Conservation (phyloP, 2,797 vertebrate genomes). For the Toxotes lorentzi region DNA sequence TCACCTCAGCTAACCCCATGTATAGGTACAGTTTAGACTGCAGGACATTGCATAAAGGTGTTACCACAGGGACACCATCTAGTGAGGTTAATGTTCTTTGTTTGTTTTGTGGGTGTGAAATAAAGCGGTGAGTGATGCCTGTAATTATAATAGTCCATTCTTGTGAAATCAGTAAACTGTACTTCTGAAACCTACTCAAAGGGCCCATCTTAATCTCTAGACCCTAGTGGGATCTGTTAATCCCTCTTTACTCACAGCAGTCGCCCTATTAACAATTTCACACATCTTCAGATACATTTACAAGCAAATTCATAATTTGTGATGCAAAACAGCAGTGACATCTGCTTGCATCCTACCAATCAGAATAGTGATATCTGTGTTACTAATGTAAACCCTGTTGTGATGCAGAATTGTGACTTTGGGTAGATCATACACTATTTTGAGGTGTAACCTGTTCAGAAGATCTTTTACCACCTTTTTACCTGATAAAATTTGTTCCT, state of each 20-base stretch:
- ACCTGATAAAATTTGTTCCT: constrained; percentile 1
- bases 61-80: not conserved
- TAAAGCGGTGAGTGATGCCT: constrained; percentile 33
- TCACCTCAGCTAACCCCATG: constrained; percentile 30
- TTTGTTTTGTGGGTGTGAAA: constrained; percentile 38
- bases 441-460: constrained; percentile 45
- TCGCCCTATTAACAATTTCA: constrained; percentile 28
- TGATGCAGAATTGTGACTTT: constrained; percentile 69
- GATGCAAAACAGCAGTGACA: constrained; percentile 59
- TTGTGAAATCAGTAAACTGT: constrained; percentile 43
- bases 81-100: constrained; percentile 34
- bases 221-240: not conserved
- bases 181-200: constrained; percentile 18
- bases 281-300: constrained; percentile 32
- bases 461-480: constrained; percentile 27
- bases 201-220: constrained; percentile 3
- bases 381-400: constrained; percentile 70
- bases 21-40: constrained; percentile 17
- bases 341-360: constrained; percentile 64
- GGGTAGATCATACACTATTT: constrained; percentile 58
- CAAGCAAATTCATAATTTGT: constrained; percentile 40
- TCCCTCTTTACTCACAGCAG: not conserved
- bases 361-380: constrained; percentile 46
- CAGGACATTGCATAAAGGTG: constrained; percentile 13
- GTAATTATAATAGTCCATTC: constrained; percentile 45